Evolutionary conservation across 2,113 vertebrate species (phyloP).

Genomic region (Lepisosteus oculatus): DNA sequence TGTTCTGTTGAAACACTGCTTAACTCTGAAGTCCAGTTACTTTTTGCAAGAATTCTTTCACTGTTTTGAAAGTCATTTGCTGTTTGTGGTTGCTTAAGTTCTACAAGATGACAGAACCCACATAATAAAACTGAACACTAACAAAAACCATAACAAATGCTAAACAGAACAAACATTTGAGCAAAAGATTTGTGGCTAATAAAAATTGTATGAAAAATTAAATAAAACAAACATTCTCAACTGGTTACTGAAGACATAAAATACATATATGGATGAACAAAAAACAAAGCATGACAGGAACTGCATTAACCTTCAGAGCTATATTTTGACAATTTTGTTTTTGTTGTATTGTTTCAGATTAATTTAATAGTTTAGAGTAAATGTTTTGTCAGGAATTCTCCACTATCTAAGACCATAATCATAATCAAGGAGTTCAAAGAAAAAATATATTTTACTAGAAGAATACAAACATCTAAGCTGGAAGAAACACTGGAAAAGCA

Average conservation of each 20-base stretch:
- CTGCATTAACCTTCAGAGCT: conserved; percentile 8
- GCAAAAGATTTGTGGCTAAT: conserved; percentile 1
- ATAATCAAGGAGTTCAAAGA: background rate
- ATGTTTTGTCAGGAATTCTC: conserved; percentile 20
- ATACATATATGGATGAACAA: background rate
- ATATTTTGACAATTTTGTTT: conserved; percentile 17
- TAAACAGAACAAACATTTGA: conserved; percentile 2
- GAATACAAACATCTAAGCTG: background rate
- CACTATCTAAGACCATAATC: conserved; percentile 17
- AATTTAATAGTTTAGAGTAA: conserved; percentile 21
- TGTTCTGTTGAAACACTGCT: too few relatives aligned
- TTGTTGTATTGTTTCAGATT: conserved; percentile 16
- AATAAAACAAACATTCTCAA: conserved; percentile 4
- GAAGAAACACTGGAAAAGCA: background rate
- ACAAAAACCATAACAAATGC: conserved; percentile 24
- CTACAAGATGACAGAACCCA: background rate
- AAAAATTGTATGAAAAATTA: background rate
- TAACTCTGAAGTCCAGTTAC: too few relatives aligned
- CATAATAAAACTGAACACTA: conserved; percentile 12
- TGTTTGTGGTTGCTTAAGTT: conserved; percentile 10
- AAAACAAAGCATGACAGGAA: background rate
- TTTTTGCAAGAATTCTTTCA: too few relatives aligned
- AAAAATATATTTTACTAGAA: background rate
- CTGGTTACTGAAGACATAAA: background rate
- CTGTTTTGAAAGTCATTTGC: too few relatives aligned